Percentiles rank a stretch among this genome's conserved stretches.
Conservation (phyloP, 2,888 invertebrate species). For the Drosophila algonquin region DNA sequence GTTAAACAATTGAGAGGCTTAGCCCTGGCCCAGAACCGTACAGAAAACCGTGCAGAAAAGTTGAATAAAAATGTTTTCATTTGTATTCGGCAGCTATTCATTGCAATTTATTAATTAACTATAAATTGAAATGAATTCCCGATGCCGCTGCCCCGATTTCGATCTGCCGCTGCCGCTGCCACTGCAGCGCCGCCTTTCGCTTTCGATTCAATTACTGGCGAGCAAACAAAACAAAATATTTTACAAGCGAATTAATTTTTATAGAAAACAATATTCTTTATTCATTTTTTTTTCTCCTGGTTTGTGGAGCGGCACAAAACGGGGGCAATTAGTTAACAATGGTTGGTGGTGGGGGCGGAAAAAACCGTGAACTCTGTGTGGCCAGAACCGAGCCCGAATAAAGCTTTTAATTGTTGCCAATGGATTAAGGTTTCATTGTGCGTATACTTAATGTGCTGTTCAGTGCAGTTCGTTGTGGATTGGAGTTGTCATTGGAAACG, state of each 20-base stretch:
- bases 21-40: conserved; percentile 5
- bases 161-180: no score
- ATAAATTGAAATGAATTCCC: conserved; percentile 43
- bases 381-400: conserved; percentile 37
- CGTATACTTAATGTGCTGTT: conserved; percentile 71
- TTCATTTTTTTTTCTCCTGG: background rate
- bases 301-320: conserved; percentile 1
- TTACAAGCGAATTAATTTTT: conserved; percentile 63
- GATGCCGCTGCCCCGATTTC: background rate
- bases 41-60: conserved; percentile 9
- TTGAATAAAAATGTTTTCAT: conserved; percentile 34
- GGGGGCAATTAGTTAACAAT: conserved; percentile 72
- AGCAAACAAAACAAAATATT: conserved; percentile 33
- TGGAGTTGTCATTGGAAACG: conserved; percentile 1
- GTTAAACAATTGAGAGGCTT: conserved; percentile 46
- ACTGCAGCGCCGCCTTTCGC: conserved; percentile 15
- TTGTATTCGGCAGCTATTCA: conserved; percentile 28
- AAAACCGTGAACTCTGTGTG: conserved; percentile 12
- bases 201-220: conserved; percentile 38
- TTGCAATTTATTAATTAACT: conserved; percentile 67
- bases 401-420: conserved; percentile 78
- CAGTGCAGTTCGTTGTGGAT: conserved; percentile 13
- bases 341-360: conserved; percentile 2
- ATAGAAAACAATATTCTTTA: conserved; percentile 51
- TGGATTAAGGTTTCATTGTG: conserved; percentile 67